Evolutionary conservation across 2,888 invertebrate species (phyloP).

Genomic region (Graphium colonna): DNA sequence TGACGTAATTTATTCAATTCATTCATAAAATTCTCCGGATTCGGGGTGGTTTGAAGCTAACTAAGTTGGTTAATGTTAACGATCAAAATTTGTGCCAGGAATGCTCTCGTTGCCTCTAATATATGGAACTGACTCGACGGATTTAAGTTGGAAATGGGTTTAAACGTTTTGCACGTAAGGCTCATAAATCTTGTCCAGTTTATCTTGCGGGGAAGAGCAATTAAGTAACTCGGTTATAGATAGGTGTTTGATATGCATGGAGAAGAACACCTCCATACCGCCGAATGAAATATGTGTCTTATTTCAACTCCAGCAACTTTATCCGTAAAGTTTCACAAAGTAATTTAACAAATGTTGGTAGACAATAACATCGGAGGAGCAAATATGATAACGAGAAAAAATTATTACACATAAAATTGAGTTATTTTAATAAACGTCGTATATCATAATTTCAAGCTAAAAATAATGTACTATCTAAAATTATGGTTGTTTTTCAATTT

Average conservation of each 20-base stretch:
- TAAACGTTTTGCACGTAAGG: conserved; percentile 78
- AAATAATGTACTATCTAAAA: neutral
- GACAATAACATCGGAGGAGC: conserved; percentile 11
- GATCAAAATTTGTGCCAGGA: conserved; percentile 75
- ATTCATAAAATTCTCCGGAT: too few relatives aligned
- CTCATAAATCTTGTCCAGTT: conserved; percentile 77
- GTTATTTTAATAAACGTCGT: neutral
- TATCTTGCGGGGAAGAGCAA: conserved; percentile 64
- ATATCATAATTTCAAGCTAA: neutral
- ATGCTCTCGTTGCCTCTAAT: conserved; percentile 68
- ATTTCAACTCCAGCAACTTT: conserved; percentile 17
- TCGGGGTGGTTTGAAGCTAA: conserved; percentile 64
- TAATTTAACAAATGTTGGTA: conserved; percentile 8
- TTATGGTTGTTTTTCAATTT: neutral
- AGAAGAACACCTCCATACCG: conserved; percentile 18
- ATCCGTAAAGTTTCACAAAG: too few relatives aligned
- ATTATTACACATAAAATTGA: neutral
- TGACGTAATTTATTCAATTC: conserved; percentile 62
- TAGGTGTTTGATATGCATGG: conserved; percentile 31
- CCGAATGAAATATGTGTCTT: conserved; percentile 20
- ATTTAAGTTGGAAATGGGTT: too few relatives aligned
- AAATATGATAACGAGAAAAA: neutral
- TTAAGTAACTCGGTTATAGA: conserved; percentile 35
- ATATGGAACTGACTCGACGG: too few relatives aligned
- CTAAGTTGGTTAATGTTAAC: conserved; percentile 78